Conservation (phyloP, 2,888 invertebrate genomes). For the Amblyjoppa fuscipennis region DNA sequence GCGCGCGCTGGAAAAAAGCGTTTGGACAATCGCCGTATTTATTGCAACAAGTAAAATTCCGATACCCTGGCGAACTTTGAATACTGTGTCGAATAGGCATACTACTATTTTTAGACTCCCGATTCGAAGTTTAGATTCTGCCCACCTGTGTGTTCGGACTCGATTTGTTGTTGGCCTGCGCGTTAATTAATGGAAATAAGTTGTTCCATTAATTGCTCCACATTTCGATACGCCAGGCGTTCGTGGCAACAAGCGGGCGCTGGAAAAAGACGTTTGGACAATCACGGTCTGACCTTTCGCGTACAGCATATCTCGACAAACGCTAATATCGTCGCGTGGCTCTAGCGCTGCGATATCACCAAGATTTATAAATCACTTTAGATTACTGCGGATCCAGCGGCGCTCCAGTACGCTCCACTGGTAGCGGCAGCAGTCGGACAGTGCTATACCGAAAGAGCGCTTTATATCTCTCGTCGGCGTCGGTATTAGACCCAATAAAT, state of each 20-base stretch:
- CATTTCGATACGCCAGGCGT: not conserved
- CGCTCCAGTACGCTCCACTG: constrained; percentile 31
- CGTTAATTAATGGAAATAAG: not conserved
- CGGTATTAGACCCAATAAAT: constrained; percentile 65
- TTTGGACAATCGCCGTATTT: constrained; percentile 24
- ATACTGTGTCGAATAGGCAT: no score
- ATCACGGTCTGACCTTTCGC: constrained; percentile 45
- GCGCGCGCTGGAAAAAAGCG: not conserved
- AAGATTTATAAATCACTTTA: constrained; percentile 65
- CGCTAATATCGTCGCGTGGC: constrained; percentile 39
- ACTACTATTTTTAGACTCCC: not conserved
- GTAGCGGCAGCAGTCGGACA: constrained; percentile 41
- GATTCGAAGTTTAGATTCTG: not conserved
- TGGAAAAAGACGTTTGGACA: constrained; percentile 14
- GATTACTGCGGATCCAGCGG: constrained; percentile 61
- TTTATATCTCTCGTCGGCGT: constrained; percentile 53
- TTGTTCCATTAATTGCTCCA: constrained; percentile 1
- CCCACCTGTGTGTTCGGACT: not conserved
- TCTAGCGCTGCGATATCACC: constrained; percentile 41
- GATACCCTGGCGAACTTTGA: no score
- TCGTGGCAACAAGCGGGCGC: constrained; percentile 12
- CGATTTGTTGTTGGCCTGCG: not conserved
- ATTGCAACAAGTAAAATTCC: no score
- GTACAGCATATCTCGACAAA: constrained; percentile 55
- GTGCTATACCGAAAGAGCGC: constrained; percentile 32